A percentile compares a stretch with the other conserved stretches of the same genome.
phyloP scores from a whole-genome alignment of 2,797 vertebrate genomes.

The Macroramphosus scolopax region DNA sequence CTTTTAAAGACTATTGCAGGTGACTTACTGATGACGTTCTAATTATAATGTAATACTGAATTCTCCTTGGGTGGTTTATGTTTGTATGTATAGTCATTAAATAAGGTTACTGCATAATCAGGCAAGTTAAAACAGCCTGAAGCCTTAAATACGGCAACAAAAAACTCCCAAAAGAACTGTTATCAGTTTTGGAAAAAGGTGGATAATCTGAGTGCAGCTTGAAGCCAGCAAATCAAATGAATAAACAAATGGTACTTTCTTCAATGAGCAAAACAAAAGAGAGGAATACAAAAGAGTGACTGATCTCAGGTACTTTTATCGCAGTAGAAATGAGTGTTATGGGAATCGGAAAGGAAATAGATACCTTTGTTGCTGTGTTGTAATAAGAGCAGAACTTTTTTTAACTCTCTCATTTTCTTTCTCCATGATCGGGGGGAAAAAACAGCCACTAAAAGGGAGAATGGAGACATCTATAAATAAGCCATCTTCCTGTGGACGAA shows the following conservation, averaged over 20 bases:
- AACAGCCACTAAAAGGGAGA: conserved; percentile 23
- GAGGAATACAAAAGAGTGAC: not conserved
- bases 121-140: too few species aligned
- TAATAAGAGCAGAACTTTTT: conserved; percentile 49
- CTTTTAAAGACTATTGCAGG: conserved; percentile 6
- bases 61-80: too few species aligned
- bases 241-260: conserved; percentile 4
- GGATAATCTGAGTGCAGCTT: conserved; percentile 1
- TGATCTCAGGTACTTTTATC: too few species aligned
- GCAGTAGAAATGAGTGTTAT: conserved; percentile 16
- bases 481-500: conserved; percentile 56
- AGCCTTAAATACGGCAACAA: too few species aligned
- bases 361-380: conserved; percentile 23
- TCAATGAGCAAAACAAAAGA: conserved; percentile 12
- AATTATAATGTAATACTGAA: too few species aligned
- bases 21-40: not conserved
- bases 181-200: not conserved
- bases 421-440: conserved; percentile 60
- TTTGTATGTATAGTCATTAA: not conserved
- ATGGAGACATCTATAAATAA: conserved; percentile 52
- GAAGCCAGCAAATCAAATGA: conserved; percentile 8
- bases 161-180: not conserved
- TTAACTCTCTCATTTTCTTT: conserved; percentile 18
- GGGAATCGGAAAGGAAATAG: conserved; percentile 22
- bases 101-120: not conserved